Percentiles rank a stretch among this genome's conserved stretches.
phyloP scores from a whole-genome alignment of 2,113 vertebrate genomes.

The Equus przewalskii region DNA sequence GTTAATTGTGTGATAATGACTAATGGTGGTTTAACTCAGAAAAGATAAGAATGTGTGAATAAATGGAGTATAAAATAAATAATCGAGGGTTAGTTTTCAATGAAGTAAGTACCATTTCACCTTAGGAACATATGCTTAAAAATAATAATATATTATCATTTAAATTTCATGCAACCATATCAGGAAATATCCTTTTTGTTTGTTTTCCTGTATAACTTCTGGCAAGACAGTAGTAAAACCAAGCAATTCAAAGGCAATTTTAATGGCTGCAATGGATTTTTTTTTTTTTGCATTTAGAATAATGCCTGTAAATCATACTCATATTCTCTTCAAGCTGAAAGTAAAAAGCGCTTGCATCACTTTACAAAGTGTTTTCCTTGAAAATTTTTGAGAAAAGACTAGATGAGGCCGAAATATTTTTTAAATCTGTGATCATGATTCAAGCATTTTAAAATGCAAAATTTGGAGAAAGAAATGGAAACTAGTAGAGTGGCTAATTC shows the following conservation, averaged over 20 bases:
- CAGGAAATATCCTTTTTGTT: not conserved
- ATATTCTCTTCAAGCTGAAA: not conserved
- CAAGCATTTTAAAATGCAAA: constrained; percentile 73
- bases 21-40: not conserved
- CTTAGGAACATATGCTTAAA: constrained; percentile 19
- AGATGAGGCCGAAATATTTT: constrained; percentile 47
- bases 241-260: constrained; percentile 49
- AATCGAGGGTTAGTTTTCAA: not conserved
- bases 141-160: constrained; percentile 13
- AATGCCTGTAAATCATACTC: not conserved
- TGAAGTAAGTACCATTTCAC: constrained; percentile 17
- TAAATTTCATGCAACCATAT: not conserved
- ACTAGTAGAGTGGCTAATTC: constrained; percentile 36
- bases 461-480: constrained; percentile 61
- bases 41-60: not conserved
- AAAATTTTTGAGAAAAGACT: not conserved
- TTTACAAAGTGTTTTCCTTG: constrained; percentile 55
- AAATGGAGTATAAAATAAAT: constrained; percentile 40
- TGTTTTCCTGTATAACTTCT: not conserved
- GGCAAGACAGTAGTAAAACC: constrained; percentile 43
- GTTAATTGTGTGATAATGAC: not conserved
- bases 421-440: constrained; percentile 50
- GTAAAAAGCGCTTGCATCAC: not conserved
- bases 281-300: constrained; percentile 40
- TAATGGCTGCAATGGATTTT: constrained; percentile 13